These are phyloP conservation scores for Heterodera carotae DNA, from an alignment of 1,140 invertebrate genomes.

Conservation along the genomic window DNA sequence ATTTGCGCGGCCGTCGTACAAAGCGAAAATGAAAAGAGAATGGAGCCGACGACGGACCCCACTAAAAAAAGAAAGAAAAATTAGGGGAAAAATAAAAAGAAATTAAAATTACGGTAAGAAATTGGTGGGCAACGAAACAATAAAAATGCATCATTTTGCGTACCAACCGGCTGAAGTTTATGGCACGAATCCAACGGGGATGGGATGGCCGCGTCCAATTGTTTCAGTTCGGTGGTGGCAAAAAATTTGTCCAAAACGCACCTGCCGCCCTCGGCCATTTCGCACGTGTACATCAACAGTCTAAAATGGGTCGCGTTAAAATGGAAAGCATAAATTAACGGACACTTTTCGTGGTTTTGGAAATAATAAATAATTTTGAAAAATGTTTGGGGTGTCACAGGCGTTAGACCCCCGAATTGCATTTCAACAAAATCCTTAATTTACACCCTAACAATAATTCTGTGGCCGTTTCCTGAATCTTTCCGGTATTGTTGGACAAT, in stretches of 20 bases:
- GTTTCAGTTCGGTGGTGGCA: constrained; percentile 19
- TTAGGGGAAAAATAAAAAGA: not conserved
- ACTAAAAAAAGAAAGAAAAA: constrained; percentile 15
- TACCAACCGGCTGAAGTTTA: constrained; percentile 12
- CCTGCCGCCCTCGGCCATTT: constrained; percentile 27
- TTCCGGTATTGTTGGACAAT: too few relatives aligned
- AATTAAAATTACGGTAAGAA: too few relatives aligned
- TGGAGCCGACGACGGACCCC: not conserved
- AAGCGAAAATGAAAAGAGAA: constrained; percentile 36
- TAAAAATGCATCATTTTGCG: not conserved
- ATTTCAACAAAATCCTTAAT: too few relatives aligned
- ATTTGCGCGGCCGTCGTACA: constrained; percentile 27
- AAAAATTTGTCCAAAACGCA: constrained; percentile 30
- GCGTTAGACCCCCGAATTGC: too few relatives aligned
- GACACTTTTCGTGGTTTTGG: too few relatives aligned
- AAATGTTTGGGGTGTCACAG: too few relatives aligned
- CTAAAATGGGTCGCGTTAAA: constrained; percentile 13
- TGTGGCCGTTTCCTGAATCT: too few relatives aligned
- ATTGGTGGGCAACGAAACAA: not conserved
- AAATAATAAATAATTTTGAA: too few relatives aligned
- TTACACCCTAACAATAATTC: too few relatives aligned
- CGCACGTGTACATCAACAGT: constrained; percentile 31
- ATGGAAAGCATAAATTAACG: too few relatives aligned
- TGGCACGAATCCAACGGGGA: not conserved
- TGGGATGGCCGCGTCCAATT: not conserved